Percentiles rank a stretch among this genome's conserved stretches.
Evolutionary conservation across 2,888 invertebrate genomes (phyloP).

Genomic region (Noctua janthe): DNA sequence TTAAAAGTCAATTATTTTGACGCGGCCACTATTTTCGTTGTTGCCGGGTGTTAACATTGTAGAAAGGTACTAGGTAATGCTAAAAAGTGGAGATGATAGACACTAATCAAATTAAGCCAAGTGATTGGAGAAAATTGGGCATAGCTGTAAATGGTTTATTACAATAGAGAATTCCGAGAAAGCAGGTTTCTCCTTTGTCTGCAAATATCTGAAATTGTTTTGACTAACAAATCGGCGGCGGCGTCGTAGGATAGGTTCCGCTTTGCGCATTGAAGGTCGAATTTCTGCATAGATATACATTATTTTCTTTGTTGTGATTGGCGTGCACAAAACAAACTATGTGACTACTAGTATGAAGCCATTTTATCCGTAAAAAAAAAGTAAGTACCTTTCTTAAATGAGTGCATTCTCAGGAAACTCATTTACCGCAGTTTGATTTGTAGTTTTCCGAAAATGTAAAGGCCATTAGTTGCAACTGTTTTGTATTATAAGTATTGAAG

Average conservation of each 20-base stretch:
- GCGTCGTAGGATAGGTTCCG: neutral
- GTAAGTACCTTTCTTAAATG: neutral
- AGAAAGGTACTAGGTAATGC: neutral
- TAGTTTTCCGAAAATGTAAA: neutral
- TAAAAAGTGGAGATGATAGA: too few relatives aligned
- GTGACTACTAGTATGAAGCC: neutral
- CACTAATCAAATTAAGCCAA: neutral
- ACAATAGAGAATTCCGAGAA: neutral
- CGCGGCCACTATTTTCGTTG: too few relatives aligned
- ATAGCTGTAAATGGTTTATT: neutral
- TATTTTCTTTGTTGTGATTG: constrained; percentile 21
- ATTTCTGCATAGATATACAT: neutral
- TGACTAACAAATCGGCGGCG: neutral
- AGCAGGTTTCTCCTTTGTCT: neutral
- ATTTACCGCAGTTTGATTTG: neutral
- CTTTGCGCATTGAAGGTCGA: constrained; percentile 1
- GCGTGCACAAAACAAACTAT: neutral
- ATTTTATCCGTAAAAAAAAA: neutral
- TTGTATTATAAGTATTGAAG: neutral
- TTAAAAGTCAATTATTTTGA: too few relatives aligned
- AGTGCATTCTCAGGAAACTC: neutral
- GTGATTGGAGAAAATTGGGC: neutral
- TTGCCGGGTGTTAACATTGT: neutral
- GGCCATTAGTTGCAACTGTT: neutral
- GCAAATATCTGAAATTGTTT: constrained; percentile 10